Percentiles rank a stretch among this genome's conserved stretches.
phyloP scores from a whole-genome alignment of 1,140 invertebrate species.

The Mya arenaria region DNA sequence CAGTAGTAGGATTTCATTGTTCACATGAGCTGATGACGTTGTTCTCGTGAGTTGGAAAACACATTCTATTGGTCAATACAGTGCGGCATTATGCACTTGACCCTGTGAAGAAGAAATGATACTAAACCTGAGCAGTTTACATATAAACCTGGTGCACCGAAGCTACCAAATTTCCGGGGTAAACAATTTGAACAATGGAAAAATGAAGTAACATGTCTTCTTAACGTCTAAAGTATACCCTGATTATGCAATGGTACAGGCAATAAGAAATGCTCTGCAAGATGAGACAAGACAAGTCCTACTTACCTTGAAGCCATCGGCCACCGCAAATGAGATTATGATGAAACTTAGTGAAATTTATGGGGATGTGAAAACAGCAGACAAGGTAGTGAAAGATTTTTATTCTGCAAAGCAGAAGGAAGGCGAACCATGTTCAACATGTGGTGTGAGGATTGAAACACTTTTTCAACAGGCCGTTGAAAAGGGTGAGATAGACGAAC shows the following conservation, averaged over 20 bases:
- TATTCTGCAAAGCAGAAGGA: slow-evolving; percentile 11
- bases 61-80: no score
- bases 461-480: slow-evolving; percentile 4
- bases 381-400: slow-evolving; percentile 20
- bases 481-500: background rate
- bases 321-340: slow-evolving; percentile 4
- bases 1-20: no score
- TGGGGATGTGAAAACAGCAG: slow-evolving; percentile 10
- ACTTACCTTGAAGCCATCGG: background rate
- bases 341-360: slow-evolving; percentile 30
- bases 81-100: no score
- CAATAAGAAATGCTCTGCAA: background rate
- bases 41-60: no score
- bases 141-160: background rate
- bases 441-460: slow-evolving; percentile 28
- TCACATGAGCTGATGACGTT: no score
- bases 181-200: slow-evolving; percentile 28
- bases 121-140: background rate
- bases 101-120: no score
- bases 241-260: background rate
- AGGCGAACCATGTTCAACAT: background rate
- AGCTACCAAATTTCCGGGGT: background rate
- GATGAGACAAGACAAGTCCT: slow-evolving; percentile 5
- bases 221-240: slow-evolving; percentile 4
- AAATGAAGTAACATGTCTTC: slow-evolving; percentile 1